These are phyloP conservation scores for Clostera curtula DNA, from an alignment of 2,888 invertebrate species.

Conservation along the genomic window DNA sequence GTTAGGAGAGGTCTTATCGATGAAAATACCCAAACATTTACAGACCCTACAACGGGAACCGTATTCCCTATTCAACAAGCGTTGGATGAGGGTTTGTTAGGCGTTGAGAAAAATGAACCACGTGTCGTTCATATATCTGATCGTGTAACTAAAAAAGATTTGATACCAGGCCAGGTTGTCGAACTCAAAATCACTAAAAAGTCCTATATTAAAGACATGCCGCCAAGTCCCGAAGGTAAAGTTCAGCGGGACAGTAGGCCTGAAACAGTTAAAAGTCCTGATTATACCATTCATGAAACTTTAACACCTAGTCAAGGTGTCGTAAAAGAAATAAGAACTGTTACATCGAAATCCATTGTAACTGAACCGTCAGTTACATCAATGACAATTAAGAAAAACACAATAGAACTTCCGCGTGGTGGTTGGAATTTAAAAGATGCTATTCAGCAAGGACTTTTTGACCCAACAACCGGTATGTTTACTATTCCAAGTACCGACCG, in stretches of 20 bases:
- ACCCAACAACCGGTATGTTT: constrained; percentile 88
- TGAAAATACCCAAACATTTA: constrained; percentile 83
- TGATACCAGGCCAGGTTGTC: constrained; percentile 63
- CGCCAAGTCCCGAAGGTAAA: constrained; percentile 62
- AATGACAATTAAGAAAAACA: constrained; percentile 77
- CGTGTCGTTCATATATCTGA: constrained; percentile 57
- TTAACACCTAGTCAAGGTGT: constrained; percentile 34
- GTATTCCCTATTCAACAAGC: constrained; percentile 86
- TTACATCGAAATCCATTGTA: constrained; percentile 53
- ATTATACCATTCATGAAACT: constrained; percentile 44
- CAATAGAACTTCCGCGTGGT: constrained; percentile 86
- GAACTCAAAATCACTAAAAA: constrained; percentile 71
- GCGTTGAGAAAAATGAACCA: constrained; percentile 74
- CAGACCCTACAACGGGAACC: constrained; percentile 83
- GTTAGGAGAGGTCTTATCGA: constrained; percentile 86
- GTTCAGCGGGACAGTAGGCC: constrained; percentile 68
- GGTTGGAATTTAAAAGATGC: constrained; percentile 91
- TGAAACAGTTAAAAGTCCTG: constrained; percentile 76
- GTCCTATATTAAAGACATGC: constrained; percentile 64
- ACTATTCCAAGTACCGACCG: constrained; percentile 91
- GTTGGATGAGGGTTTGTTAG: constrained; percentile 81
- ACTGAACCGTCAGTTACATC: constrained; percentile 68
- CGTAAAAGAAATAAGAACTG: constrained; percentile 48
- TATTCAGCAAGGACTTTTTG: constrained; percentile 86
- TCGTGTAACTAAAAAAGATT: constrained; percentile 47